These are phyloP conservation scores for Agrenia bidenticulata DNA, from an alignment of 2,888 invertebrate genomes.

Conservation along the genomic window DNA sequence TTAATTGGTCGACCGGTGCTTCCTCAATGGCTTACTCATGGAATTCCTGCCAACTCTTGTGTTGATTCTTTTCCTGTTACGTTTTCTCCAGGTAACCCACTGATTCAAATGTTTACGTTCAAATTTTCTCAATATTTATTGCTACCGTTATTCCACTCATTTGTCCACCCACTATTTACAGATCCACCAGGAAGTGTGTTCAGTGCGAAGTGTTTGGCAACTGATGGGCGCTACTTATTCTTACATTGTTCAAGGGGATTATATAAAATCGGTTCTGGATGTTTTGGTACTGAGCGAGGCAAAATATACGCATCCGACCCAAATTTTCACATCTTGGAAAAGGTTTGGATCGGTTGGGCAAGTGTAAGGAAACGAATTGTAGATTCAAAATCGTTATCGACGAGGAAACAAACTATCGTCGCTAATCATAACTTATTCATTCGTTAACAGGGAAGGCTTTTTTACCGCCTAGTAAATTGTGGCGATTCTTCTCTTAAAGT, in stretches of 20 bases:
- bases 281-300: constrained; percentile 89
- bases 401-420: background rate
- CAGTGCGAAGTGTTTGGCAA: constrained; percentile 63
- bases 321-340: constrained; percentile 76
- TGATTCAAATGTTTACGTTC: no score
- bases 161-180: no score
- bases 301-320: constrained; percentile 81
- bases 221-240: constrained; percentile 88
- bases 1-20: constrained; percentile 78
- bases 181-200: constrained; percentile 48
- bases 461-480: constrained; percentile 61
- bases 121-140: no score
- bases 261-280: constrained; percentile 92
- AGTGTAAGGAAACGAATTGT: constrained; percentile 67
- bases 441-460: constrained; percentile 74
- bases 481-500: constrained; percentile 61
- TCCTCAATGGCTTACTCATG: constrained; percentile 86
- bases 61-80: constrained; percentile 64
- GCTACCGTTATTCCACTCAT: constrained; percentile 1
- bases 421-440: background rate
- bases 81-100: constrained; percentile 36
- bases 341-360: constrained; percentile 83
- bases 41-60: constrained; percentile 75
- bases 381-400: no score
- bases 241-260: constrained; percentile 80